Percentiles rank a stretch among this genome's conserved stretches.
These are phyloP conservation scores for Xanthorhoe designata DNA, from an alignment of 2,888 invertebrate genomes.

Conservation along the genomic window DNA sequence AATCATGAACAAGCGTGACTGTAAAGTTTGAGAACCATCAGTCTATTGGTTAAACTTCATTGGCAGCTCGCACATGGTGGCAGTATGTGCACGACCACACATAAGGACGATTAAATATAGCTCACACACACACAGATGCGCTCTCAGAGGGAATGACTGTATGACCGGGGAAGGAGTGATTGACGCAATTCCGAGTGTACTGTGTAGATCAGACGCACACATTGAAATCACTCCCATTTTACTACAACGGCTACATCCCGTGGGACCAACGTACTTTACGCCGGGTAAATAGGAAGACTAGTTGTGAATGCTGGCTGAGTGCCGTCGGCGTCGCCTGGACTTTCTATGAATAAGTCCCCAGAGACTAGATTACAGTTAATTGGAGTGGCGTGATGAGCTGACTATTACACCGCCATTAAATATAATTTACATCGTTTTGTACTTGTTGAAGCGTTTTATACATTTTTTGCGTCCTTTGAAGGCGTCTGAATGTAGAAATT, in stretches of 20 bases:
- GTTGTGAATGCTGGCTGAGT: conserved; percentile 74
- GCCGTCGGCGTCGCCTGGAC: conserved; percentile 51
- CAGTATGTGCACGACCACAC: conserved; percentile 72
- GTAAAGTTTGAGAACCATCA: conserved; percentile 69
- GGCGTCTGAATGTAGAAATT: background rate
- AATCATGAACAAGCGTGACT: conserved; percentile 5
- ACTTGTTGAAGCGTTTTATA: background rate
- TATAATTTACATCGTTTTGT: conserved; percentile 7
- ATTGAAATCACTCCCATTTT: conserved; percentile 69
- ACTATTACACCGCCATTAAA: conserved; percentile 11
- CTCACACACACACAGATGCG: conserved; percentile 67
- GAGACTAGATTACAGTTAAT: conserved; percentile 63
- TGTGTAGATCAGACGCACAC: conserved; percentile 71
- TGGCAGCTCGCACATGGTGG: conserved; percentile 80
- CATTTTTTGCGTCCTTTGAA: background rate
- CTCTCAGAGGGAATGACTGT: conserved; percentile 65
- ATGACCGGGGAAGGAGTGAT: conserved; percentile 74
- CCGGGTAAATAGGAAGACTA: conserved; percentile 67
- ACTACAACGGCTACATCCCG: conserved; percentile 79
- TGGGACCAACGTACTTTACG: conserved; percentile 75
- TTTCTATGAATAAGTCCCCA: conserved; percentile 63
- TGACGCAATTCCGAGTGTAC: conserved; percentile 76
- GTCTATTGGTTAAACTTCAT: conserved; percentile 76
- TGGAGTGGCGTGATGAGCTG: conserved; percentile 49
- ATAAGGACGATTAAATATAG: conserved; percentile 80